Conservation (phyloP, 2,888 invertebrate genomes). For the Phalera bucephala region DNA sequence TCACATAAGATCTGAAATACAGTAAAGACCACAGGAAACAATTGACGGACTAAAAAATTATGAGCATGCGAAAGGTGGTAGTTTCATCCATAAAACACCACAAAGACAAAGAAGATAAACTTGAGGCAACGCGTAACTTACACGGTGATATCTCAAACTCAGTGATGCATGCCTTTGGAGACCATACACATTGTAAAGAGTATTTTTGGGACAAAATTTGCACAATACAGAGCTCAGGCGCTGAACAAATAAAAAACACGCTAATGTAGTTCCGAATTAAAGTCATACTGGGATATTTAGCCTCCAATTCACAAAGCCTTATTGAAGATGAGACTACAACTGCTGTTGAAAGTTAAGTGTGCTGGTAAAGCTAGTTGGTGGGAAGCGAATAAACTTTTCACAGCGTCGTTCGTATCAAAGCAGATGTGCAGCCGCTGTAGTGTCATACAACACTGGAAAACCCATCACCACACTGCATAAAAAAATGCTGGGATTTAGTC, state of each 20-base stretch:
- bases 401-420: not conserved
- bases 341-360: constrained; percentile 13
- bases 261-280: constrained; percentile 18
- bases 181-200: too few relatives aligned
- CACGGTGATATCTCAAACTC: constrained; percentile 15
- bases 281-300: constrained; percentile 35
- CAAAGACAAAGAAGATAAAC: not conserved
- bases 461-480: not conserved
- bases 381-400: constrained; percentile 1
- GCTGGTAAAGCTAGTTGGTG: constrained; percentile 31
- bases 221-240: too few relatives aligned
- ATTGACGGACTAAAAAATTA: constrained; percentile 12
- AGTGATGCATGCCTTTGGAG: constrained; percentile 32
- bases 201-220: too few relatives aligned
- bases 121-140: too few relatives aligned
- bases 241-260: too few relatives aligned
- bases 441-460: not conserved
- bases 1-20: constrained; percentile 20
- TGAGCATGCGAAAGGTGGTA: constrained; percentile 14
- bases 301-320: constrained; percentile 13
- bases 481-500: too few relatives aligned
- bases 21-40: constrained; percentile 8
- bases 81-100: constrained; percentile 4
- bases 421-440: constrained; percentile 1
- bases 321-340: constrained; percentile 29